Conservation (phyloP, 1,140 invertebrate species). For the Pantala flavescens region DNA sequence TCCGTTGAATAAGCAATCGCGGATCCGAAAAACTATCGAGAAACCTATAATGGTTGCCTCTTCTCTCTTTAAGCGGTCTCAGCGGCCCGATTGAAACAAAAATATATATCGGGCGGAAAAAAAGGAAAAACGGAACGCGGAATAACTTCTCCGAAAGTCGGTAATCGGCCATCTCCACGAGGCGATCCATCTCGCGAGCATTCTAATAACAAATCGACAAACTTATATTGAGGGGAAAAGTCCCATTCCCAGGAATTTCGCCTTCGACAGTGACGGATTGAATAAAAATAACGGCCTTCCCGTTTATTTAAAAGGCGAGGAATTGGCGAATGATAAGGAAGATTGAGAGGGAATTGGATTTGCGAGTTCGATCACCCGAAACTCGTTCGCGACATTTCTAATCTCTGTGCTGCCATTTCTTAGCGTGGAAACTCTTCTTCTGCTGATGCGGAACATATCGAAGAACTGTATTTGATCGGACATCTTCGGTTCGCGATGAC, state of each 20-base stretch:
- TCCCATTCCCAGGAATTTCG: background rate
- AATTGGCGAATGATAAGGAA: background rate
- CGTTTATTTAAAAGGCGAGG: background rate
- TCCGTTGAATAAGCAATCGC: too few relatives aligned
- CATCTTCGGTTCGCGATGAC: too few relatives aligned
- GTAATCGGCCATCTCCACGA: background rate
- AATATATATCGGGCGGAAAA: too few relatives aligned
- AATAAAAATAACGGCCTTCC: background rate
- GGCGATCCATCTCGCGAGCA: background rate
- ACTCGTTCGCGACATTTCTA: too few relatives aligned
- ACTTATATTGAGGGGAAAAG: background rate
- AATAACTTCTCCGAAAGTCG: background rate
- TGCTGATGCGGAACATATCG: too few relatives aligned
- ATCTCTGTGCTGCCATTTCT: too few relatives aligned
- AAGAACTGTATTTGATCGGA: too few relatives aligned
- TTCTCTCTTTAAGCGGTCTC: background rate
- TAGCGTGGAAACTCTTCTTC: too few relatives aligned
- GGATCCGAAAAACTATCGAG: background rate
- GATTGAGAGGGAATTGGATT: too few relatives aligned
- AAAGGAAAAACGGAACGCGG: too few relatives aligned
- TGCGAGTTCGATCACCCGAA: too few relatives aligned
- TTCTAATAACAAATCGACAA: background rate
- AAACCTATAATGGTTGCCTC: background rate
- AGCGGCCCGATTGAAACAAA: background rate
- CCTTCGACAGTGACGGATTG: background rate